Evolutionary conservation across 2,113 vertebrate genomes (phyloP).

Genomic region (Acrocephalus kingi): DNA sequence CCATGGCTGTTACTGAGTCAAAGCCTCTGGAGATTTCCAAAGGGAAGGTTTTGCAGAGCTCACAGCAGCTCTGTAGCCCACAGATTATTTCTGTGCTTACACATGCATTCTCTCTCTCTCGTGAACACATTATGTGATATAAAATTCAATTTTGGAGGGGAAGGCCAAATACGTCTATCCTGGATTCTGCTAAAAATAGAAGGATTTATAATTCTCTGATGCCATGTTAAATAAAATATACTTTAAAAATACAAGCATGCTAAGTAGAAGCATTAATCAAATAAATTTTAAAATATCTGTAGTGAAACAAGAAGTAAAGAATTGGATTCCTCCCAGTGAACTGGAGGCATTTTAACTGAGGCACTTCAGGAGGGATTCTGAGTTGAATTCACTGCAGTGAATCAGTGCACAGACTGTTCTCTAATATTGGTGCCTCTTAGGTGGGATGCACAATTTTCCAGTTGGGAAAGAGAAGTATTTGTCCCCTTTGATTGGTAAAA

Average conservation of each 20-base stretch:
- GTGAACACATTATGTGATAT: neutral
- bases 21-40: neutral
- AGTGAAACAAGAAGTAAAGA: neutral
- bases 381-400: neutral
- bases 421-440: neutral
- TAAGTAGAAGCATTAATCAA: neutral
- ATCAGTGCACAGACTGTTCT: neutral
- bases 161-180: neutral
- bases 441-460: neutral
- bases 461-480: neutral
- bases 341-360: neutral
- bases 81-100: neutral
- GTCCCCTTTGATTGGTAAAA: neutral
- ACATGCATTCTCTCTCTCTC: neutral
- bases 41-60: neutral
- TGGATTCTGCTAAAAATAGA: neutral
- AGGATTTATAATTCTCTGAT: neutral
- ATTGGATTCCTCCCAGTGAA: neutral
- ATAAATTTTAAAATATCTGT: neutral
- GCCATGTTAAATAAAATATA: neutral
- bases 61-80: neutral
- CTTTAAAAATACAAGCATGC: neutral
- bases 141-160: neutral
- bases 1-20: neutral
- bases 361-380: neutral